Evolutionary conservation across 1,140 invertebrate species (phyloP), one percentile per base, ranked within the genome.

Genomic region (Papilio aristodemus): DNA sequence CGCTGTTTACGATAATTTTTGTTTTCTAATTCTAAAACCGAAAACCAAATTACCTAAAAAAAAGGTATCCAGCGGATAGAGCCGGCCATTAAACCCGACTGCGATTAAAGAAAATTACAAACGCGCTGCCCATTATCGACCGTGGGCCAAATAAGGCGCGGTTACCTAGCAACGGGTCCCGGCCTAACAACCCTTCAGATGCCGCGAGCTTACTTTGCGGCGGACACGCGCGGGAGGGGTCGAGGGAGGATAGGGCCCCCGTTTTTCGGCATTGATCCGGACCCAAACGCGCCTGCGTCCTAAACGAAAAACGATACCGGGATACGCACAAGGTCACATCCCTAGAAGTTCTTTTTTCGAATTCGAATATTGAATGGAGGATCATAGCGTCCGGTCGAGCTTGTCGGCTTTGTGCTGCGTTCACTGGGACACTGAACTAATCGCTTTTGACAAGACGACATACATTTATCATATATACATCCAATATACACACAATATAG

Each of bases 241-340:
- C 5, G 46, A 9, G 9, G 46, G 10, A 11, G 46, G 19, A 19
- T 79, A 71, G 36, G 74, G 73, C 80, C 84, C 81, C 84, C 81
- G 86, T 89, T 89, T 90, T 90, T 90, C 84, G 88, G 84, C 88
- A 89, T 89, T 86, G 86, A 90, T 90, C 86, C 81, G 76, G 63
- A 77, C 79, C 70, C 75, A 67, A 86, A 63, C 86, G 86, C 87
- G 87, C 87, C 85, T 89, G 88, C 88, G 88, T 88, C 80, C 74
- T 87, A 75, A 79, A 85, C 84, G 81, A 90, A 89, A 89, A 87
- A 90, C 87, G 85, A 85, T 22, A 82, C 75, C 77, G 78, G 77
- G 77, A 76, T 54, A 81, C 80, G 82, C 80, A 82, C 87, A 89
- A 90, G 86, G 88, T 89, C 86, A 90, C 84, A 81, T 83, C 85